A percentile compares a stretch with the other conserved stretches of the same genome.
These are phyloP conservation scores for Eurypyga helias DNA, from an alignment of 2,113 vertebrate genomes.

Conservation along the genomic window DNA sequence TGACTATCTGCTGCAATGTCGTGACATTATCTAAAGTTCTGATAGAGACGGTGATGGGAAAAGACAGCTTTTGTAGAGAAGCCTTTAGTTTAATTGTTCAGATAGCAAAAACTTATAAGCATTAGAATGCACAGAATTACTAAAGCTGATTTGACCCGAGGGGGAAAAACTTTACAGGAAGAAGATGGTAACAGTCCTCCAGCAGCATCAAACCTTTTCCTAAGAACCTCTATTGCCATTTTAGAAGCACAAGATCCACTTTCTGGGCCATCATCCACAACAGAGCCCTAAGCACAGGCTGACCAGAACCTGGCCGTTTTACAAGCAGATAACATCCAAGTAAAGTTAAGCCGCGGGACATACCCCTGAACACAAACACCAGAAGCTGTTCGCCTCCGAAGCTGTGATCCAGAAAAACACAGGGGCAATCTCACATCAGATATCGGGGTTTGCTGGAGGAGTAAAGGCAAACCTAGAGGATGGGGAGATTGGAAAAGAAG, in stretches of 20 bases:
- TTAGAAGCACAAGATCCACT: not conserved
- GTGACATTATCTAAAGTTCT: not conserved
- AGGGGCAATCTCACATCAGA: not conserved
- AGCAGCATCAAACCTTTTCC: not conserved
- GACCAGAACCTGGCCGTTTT: not conserved
- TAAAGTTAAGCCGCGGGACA: rapidly evolving
- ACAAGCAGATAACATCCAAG: rapidly evolving
- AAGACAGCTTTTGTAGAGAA: not conserved
- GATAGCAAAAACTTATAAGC: not conserved
- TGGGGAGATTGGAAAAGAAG: not conserved
- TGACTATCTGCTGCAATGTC: rapidly evolving
- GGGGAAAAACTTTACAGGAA: not conserved
- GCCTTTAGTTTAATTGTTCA: not conserved
- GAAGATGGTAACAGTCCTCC: not conserved
- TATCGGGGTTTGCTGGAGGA: not conserved
- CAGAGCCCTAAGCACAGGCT: not conserved
- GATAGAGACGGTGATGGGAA: not conserved
- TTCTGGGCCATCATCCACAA: not conserved
- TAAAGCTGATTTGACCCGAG: not conserved
- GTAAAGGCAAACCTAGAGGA: not conserved
- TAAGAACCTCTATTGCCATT: not conserved
- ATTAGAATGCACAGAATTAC: not conserved
- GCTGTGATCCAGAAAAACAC: not conserved
- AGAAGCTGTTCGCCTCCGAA: not conserved
- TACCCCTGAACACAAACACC: not conserved